Percentiles rank a stretch among this genome's conserved stretches.
Conservation (phyloP, 2,797 vertebrate species). For the Megaceryle alcyon region DNA sequence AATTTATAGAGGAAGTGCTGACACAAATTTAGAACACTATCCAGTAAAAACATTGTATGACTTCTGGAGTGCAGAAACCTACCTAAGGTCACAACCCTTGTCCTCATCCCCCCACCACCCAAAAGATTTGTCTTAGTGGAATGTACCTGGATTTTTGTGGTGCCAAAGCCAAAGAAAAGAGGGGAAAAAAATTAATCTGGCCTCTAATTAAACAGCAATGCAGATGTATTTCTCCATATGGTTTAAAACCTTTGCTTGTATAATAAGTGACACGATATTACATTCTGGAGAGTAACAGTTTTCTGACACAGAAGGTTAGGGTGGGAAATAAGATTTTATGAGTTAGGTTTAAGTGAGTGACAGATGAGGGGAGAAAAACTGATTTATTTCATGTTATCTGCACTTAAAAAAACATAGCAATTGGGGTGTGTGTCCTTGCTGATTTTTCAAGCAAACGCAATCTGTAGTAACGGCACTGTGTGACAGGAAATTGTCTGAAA, state of each 20-base stretch:
- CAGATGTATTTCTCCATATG: background rate
- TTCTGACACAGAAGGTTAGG: background rate
- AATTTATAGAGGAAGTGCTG: slow-evolving; percentile 42
- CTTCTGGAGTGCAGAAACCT: slow-evolving; percentile 1
- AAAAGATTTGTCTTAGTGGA: background rate
- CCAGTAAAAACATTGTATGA: slow-evolving; percentile 6
- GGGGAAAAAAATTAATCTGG: background rate
- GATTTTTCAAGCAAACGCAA: background rate
- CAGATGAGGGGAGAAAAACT: background rate
- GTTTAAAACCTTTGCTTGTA: background rate
- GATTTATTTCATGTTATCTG: background rate
- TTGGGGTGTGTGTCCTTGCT: background rate
- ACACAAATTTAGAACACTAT: slow-evolving; percentile 10
- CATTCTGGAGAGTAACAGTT: background rate
- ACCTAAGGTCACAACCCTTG: background rate
- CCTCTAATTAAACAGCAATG: background rate
- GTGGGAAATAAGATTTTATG: slow-evolving; percentile 10
- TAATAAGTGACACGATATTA: background rate
- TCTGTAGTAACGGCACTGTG: background rate
- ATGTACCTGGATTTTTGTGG: background rate
- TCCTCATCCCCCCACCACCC: background rate
- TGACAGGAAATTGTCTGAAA: slow-evolving; percentile 31
- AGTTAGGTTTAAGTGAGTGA: slow-evolving; percentile 10
- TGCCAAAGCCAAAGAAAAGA: slow-evolving; percentile 26
- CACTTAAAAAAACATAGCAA: background rate